Conservation (phyloP, 2,797 vertebrate species). For the Lepilemur ruficaudatus region DNA sequence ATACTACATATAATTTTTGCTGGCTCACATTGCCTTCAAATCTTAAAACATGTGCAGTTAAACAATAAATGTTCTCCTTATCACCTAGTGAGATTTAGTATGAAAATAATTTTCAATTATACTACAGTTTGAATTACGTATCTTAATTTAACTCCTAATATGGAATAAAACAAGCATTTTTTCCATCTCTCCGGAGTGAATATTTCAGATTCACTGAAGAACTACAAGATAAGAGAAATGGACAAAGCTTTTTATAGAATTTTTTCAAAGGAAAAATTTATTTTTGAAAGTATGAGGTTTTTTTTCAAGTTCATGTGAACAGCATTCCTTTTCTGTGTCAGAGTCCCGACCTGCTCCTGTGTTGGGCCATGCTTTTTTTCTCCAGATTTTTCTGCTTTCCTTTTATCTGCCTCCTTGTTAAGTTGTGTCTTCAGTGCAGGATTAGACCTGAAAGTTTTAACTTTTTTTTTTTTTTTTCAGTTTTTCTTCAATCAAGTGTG, state of each 20-base stretch:
- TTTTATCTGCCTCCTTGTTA: constrained; percentile 75
- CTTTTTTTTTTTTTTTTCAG: neutral
- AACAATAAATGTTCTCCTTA: neutral
- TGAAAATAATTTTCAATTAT: neutral
- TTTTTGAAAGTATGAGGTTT: constrained; percentile 72
- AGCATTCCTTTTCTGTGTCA: constrained; percentile 51
- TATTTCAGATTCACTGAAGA: constrained; percentile 77
- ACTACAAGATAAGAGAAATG: constrained; percentile 76
- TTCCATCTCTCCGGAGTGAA: neutral
- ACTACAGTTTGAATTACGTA: neutral
- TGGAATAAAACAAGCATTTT: constrained; percentile 55
- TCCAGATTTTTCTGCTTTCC: constrained; percentile 49
- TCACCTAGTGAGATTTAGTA: neutral
- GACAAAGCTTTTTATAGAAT: constrained; percentile 70
- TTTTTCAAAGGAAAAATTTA: constrained; percentile 80
- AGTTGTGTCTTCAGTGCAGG: constrained; percentile 64
- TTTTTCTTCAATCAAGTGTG: constrained; percentile 62
- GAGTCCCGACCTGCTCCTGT: constrained; percentile 8
- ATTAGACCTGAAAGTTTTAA: constrained; percentile 67
- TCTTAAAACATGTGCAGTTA: neutral
- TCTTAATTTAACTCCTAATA: constrained; percentile 54
- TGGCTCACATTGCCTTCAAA: neutral
- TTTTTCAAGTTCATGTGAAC: constrained; percentile 64
- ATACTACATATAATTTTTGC: neutral
- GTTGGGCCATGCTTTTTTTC: constrained; percentile 14